Base-by-base conservation (phyloP, 2,888 invertebrate species). In the Erebia aethiops region DNA sequence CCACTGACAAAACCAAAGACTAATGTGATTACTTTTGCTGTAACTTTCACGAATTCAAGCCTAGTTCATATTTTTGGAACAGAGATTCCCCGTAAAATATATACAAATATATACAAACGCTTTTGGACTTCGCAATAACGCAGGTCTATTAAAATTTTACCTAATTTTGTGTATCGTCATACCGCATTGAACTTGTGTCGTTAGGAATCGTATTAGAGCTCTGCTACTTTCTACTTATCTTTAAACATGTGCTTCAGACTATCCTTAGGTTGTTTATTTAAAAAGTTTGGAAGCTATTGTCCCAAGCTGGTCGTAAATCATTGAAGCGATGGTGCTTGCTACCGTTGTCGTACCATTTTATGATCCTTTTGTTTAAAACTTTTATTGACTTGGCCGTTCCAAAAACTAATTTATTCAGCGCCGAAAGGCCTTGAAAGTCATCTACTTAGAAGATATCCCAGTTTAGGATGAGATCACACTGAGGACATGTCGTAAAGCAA, bases 281-380 rank as follows among this genome's bases (percentile, higher is more conserved):
- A 85, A 91, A 90, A 92, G 84, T 91, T 49, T 90, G 79, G 79
- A 82, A 80, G 82, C 87, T 85, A 89, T 91, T 89, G 88, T 89
- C 87, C 88, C 85, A 84, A 79, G 85, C 84, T 82, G 74, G 78
- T 86, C 87, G 88, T 93, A 92, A 93, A 92, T 92, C 91, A 92
- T 88, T 85, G 84, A 81, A 84, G 87, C 84, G 85, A 86, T 90
- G 89, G 89, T 90, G 89, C 89, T 88, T 84, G 87, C 91, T 89
- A 86, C 90, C 86, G 84, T 89, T 89, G 83, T 88, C 86, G 78
- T 84, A 79, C 83, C 86, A 86, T 89, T 92, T 92, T 93, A 93
- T 91, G 91, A 91, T 91, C 90, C 92, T 92, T 92, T 92, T 93
- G 92, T 92, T 92, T 91, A 87, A 91, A 92, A 92, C 90, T 91